Evolutionary conservation across 30 jellyfish, hydroid and myxozoan species (phyloP).

Genomic region (Rhopilema esculentum): DNA sequence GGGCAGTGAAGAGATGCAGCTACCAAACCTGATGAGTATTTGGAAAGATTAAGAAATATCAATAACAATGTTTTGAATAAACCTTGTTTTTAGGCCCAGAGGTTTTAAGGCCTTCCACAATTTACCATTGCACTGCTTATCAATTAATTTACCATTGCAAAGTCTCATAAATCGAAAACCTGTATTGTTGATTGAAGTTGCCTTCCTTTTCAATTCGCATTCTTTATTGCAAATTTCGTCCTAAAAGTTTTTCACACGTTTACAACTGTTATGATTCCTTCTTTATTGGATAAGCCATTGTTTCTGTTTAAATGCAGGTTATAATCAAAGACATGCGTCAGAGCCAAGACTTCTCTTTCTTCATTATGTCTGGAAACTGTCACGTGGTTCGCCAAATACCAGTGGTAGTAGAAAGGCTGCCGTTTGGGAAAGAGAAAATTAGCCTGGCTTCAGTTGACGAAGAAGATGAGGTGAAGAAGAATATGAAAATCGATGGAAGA

Average conservation of each 20-base stretch:
- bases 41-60: too few relatives aligned
- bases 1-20: too few relatives aligned
- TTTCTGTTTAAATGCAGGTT: too few relatives aligned
- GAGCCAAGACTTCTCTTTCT: slow-evolving; percentile 49
- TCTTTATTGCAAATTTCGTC: background rate
- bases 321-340: slow-evolving; percentile 58
- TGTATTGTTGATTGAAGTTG: background rate
- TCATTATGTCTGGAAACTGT: slow-evolving; percentile 81
- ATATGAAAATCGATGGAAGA: slow-evolving; percentile 16
- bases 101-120: too few relatives aligned
- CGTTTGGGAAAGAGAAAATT: slow-evolving; percentile 58
- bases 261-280: too few relatives aligned
- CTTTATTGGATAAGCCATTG: too few relatives aligned
- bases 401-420: slow-evolving; percentile 44
- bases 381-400: slow-evolving; percentile 83
- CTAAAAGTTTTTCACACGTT: background rate
- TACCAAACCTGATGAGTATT: too few relatives aligned
- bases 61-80: too few relatives aligned
- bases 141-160: too few relatives aligned
- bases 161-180: too few relatives aligned
- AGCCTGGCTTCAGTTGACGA: slow-evolving; percentile 46
- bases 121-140: too few relatives aligned
- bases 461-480: slow-evolving; percentile 22
- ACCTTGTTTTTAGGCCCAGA: too few relatives aligned
- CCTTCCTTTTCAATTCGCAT: background rate